Evolutionary conservation across 2,888 invertebrate species (phyloP).

Genomic region (Hermaeophaga mercurialis): DNA sequence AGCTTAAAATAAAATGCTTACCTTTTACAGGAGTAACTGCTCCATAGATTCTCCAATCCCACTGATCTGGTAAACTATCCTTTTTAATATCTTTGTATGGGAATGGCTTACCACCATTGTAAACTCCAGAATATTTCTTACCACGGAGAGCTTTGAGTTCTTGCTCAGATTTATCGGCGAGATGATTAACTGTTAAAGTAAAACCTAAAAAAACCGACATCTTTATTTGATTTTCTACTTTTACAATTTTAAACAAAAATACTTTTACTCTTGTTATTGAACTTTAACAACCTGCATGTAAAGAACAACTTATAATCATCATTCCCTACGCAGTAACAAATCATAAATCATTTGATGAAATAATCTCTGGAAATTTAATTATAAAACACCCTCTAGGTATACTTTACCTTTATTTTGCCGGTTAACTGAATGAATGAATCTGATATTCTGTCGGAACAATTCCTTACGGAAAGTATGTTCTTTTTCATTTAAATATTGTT

Average conservation of each 20-base stretch:
- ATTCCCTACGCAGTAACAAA: no score
- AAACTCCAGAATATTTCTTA: slow-evolving; percentile 63
- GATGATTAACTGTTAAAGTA: slow-evolving; percentile 81
- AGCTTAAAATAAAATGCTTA: slow-evolving; percentile 4
- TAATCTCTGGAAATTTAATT: neutral
- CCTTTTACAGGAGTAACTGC: slow-evolving; percentile 95
- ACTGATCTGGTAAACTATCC: slow-evolving; percentile 70
- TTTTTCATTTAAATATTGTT: slow-evolving; percentile 65
- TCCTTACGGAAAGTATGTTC: slow-evolving; percentile 76
- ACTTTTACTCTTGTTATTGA: no score
- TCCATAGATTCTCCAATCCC: slow-evolving; percentile 91
- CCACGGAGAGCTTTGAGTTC: slow-evolving; percentile 81
- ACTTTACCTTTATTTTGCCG: slow-evolving; percentile 50
- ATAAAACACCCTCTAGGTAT: neutral
- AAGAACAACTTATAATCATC: no score
- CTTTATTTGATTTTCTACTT: no score
- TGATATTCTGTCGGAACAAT: slow-evolving; percentile 84
- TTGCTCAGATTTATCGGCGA: slow-evolving; percentile 79
- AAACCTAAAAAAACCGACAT: slow-evolving; percentile 64
- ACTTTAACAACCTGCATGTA: no score
- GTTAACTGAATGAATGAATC: slow-evolving; percentile 60
- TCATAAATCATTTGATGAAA: no score
- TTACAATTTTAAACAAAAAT: no score
- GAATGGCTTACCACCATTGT: slow-evolving; percentile 81
- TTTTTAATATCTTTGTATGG: slow-evolving; percentile 66